These are phyloP conservation scores for Heliconius cydno DNA, from an alignment of 2,888 invertebrate genomes.

Conservation along the genomic window DNA sequence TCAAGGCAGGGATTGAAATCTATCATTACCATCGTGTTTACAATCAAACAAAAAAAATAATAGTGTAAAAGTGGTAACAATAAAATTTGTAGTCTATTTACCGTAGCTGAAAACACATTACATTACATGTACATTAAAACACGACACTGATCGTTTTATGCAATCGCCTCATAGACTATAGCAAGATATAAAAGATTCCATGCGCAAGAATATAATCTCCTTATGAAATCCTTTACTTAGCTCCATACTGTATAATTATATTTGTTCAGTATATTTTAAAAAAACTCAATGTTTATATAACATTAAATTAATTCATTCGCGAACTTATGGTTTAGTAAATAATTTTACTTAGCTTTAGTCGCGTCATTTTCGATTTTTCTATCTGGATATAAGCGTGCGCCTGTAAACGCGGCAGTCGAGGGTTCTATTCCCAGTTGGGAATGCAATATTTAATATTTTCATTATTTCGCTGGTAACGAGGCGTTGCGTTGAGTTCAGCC, in stretches of 20 bases:
- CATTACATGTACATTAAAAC: too few relatives aligned
- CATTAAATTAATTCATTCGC: neutral
- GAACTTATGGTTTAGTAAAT: neutral
- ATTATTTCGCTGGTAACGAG: too few relatives aligned
- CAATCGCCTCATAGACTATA: conserved; percentile 1
- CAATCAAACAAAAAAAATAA: too few relatives aligned
- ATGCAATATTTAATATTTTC: too few relatives aligned
- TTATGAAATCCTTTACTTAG: conserved; percentile 9
- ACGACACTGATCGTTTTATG: neutral
- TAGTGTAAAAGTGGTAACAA: too few relatives aligned
- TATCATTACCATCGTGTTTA: too few relatives aligned
- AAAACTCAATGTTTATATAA: neutral
- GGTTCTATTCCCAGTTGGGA: too few relatives aligned
- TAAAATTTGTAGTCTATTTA: too few relatives aligned
- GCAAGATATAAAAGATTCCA: conserved; percentile 19
- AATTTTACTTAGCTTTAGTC: neutral
- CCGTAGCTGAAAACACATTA: neutral
- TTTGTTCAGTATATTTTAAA: neutral
- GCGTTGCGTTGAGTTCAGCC: too few relatives aligned
- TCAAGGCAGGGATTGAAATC: too few relatives aligned
- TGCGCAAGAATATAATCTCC: conserved; percentile 25
- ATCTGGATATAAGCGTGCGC: too few relatives aligned
- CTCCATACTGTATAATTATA: conserved; percentile 4
- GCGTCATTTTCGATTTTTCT: neutral
- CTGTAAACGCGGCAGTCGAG: too few relatives aligned